Percentiles rank a stretch among this genome's conserved stretches.
Evolutionary conservation across 1,140 invertebrate genomes (phyloP).

Genomic region (Sycophila sp.): DNA sequence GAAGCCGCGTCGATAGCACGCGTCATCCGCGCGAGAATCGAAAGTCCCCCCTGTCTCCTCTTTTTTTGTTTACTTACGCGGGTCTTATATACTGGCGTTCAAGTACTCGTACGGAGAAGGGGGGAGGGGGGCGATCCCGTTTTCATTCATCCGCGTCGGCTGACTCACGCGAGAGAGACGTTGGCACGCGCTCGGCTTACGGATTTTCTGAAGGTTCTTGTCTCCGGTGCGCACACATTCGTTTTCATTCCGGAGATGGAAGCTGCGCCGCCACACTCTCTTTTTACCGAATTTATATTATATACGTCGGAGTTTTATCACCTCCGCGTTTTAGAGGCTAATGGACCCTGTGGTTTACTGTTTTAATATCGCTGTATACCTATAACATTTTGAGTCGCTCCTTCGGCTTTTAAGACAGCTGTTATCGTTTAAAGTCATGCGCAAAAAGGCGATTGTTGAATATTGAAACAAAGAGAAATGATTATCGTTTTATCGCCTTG

Average conservation of each 20-base stretch:
- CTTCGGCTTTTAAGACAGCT: no score
- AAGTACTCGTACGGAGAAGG: background rate
- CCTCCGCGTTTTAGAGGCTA: background rate
- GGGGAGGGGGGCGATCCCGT: background rate
- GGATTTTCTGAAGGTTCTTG: background rate
- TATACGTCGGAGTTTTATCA: background rate
- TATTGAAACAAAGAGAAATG: background rate
- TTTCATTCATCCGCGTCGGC: constrained; percentile 20
- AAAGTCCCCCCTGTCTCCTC: background rate
- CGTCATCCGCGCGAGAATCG: background rate
- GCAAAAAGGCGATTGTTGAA: no score
- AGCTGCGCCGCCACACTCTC: background rate
- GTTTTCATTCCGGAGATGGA: background rate
- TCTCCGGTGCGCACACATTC: background rate
- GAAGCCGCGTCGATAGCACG: background rate
- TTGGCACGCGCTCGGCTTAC: background rate
- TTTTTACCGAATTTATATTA: background rate
- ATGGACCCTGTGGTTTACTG: background rate
- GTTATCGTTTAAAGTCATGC: no score
- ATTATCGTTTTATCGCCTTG: no score
- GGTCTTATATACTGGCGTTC: background rate
- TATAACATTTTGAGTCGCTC: no score
- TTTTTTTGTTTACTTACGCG: background rate
- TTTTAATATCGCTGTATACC: no score
- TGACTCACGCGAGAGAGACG: constrained; percentile 9